These are phyloP conservation scores for Chymomyza fuscimana DNA, from an alignment of 2,888 invertebrate species.

Conservation along the genomic window DNA sequence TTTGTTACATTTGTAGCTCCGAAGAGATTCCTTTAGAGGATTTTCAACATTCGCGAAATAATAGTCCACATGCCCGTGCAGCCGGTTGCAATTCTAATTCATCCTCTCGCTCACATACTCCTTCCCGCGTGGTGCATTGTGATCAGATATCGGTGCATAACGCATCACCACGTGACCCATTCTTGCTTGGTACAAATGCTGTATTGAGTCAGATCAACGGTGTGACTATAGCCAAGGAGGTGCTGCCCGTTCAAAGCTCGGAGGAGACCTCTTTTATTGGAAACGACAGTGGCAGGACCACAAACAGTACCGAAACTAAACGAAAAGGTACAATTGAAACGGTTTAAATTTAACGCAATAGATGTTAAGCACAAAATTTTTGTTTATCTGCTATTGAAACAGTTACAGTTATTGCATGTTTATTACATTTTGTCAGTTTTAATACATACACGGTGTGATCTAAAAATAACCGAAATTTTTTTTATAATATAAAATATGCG, in stretches of 20 bases:
- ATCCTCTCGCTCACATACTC: slow-evolving; percentile 81
- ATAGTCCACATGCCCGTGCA: slow-evolving; percentile 78
- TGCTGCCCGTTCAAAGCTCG: slow-evolving; percentile 79
- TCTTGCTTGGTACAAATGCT: slow-evolving; percentile 45
- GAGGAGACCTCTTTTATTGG: slow-evolving; percentile 91
- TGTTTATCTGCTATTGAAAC: neutral
- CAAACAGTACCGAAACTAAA: slow-evolving; percentile 65
- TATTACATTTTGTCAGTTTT: neutral
- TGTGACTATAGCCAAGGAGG: slow-evolving; percentile 66
- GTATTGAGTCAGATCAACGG: slow-evolving; percentile 59
- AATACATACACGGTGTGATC: neutral
- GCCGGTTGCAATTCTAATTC: slow-evolving; percentile 55
- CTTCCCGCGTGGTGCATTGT: slow-evolving; percentile 67
- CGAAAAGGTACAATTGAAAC: slow-evolving; percentile 81
- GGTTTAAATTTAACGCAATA: slow-evolving; percentile 73
- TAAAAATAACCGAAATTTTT: neutral
- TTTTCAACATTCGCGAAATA: slow-evolving; percentile 83
- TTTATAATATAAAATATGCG: neutral
- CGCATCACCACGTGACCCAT: slow-evolving; percentile 58
- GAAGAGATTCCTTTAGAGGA: slow-evolving; percentile 91
- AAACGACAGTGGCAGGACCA: slow-evolving; percentile 62
- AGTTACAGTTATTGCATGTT: neutral
- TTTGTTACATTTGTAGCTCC: slow-evolving; percentile 77
- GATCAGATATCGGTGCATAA: slow-evolving; percentile 69
- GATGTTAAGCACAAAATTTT: neutral